These are phyloP conservation scores for Cephus runcator DNA, from an alignment of 2,888 invertebrate genomes.

Conservation along the genomic window DNA sequence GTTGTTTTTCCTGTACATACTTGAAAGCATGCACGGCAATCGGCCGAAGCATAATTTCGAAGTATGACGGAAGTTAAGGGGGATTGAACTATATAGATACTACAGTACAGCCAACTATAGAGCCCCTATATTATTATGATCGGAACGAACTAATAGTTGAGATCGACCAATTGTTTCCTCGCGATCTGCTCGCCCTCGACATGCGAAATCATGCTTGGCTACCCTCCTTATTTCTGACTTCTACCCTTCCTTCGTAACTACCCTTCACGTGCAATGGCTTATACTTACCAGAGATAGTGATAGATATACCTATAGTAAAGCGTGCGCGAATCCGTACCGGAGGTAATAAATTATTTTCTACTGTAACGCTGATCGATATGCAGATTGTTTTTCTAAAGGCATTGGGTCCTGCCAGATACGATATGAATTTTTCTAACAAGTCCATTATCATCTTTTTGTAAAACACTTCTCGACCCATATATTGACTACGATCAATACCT, in stretches of 20 bases:
- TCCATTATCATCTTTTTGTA: not conserved
- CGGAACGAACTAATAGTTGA: not conserved
- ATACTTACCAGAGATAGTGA: not conserved
- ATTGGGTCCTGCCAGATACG: not conserved
- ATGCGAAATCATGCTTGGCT: not conserved
- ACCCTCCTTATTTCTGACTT: not conserved
- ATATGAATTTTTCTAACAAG: not conserved
- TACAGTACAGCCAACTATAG: not conserved
- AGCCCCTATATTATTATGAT: not conserved
- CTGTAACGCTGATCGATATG: not conserved
- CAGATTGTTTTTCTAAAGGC: not conserved
- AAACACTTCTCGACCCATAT: not conserved
- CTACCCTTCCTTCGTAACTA: not conserved
- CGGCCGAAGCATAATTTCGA: not conserved
- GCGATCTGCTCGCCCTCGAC: not conserved
- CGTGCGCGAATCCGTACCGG: not conserved
- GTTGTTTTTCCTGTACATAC: not conserved
- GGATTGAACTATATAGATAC: not conserved
- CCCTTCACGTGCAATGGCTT: not conserved
- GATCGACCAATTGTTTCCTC: not conserved
- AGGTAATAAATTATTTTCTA: not conserved
- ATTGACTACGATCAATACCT: not conserved
- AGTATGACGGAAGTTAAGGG: not conserved
- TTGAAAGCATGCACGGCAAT: not conserved
- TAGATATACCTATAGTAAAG: not conserved